Base-by-base conservation (phyloP, 2,797 vertebrate genomes). In the Ptychadena robeensis region DNA sequence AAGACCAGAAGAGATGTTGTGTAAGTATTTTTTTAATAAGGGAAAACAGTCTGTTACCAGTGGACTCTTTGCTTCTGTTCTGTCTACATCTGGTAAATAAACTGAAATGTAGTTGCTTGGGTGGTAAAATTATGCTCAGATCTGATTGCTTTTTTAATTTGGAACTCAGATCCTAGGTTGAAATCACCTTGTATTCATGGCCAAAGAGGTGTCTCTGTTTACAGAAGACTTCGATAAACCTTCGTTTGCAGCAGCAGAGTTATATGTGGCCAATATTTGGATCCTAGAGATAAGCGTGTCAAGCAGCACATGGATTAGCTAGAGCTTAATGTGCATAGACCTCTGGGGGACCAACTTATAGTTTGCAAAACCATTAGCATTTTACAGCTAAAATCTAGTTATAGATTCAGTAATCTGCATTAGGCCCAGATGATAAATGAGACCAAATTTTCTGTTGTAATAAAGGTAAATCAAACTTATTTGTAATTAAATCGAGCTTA, bases 381-480 rank as follows among this genome's bases (percentile, higher is more conserved):
- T 85, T 76, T 80, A 38, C 78, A 80, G 53, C 37, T 44, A 37
- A 80, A 85, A 85, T 85, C 78, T 31, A 80, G 78, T 85, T 85
- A 85, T 65, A 37, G 72, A 37, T 34, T 73, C 65, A 70, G 83
- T 80, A 80, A 75, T 85, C 53, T 85, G 83, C 57, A 85, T 85
- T 85, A 80, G 31, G 65, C 44, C 57, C 30, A 44, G 44, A 71
- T 85, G 83, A 85, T 65, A 80, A 85, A 85, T 74, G 78, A 74
- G 37, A 32, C 25, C 12, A 63, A 76, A 80, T 76, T 37, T 70
- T 30, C 71, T 64, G 75, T 53, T 57, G 31, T 57, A 85, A 85
- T 80, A 85, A 85, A 80, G 40, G 78, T 80, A 85, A 85, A 85
- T 85, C 83, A 85, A 85, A 85, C 37, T 31, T 65, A 57, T 81